Percentiles rank a stretch among this genome's conserved stretches.
These are phyloP conservation scores for Pachyseris speciosa DNA, from an alignment of 64 coral and sea anemone species.

Conservation along the genomic window DNA sequence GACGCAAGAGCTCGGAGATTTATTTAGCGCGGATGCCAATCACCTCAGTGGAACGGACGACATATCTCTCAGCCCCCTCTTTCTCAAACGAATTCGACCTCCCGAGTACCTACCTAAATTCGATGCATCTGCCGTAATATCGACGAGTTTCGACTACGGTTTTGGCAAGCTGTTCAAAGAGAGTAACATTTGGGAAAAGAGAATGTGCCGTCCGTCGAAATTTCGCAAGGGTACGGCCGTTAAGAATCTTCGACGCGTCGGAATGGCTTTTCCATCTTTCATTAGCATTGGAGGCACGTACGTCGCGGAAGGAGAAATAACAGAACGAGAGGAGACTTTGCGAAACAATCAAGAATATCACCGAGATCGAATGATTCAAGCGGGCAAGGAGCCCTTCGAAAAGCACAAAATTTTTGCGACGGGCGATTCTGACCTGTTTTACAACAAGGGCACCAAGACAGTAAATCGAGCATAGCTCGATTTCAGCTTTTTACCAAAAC, in stretches of 20 bases:
- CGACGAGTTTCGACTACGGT: not conserved
- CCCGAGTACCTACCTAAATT: not conserved
- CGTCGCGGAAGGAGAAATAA: not conserved
- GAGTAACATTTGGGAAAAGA: not conserved
- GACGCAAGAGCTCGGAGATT: not conserved
- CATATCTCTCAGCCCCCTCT: not conserved
- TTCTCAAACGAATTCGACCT: not conserved
- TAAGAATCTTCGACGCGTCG: not conserved
- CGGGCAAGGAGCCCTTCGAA: not conserved
- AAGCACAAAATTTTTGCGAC: not conserved
- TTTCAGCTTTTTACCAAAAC: not conserved
- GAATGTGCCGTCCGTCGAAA: not conserved
- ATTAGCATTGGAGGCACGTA: not conserved
- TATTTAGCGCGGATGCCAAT: not conserved
- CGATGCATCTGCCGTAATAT: not conserved
- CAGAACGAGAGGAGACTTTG: not conserved
- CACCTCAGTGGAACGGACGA: not conserved
- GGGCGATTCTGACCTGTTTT: not conserved
- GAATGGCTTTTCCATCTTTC: not conserved
- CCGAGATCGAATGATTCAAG: not conserved
- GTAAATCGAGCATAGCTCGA: not conserved
- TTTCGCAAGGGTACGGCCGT: not conserved
- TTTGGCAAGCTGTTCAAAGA: not conserved
- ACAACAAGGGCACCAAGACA: not conserved
- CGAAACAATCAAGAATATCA: not conserved